These are phyloP conservation scores for Hypocryptadius cinnamomeus DNA, from an alignment of 2,113 vertebrate genomes.

Conservation along the genomic window DNA sequence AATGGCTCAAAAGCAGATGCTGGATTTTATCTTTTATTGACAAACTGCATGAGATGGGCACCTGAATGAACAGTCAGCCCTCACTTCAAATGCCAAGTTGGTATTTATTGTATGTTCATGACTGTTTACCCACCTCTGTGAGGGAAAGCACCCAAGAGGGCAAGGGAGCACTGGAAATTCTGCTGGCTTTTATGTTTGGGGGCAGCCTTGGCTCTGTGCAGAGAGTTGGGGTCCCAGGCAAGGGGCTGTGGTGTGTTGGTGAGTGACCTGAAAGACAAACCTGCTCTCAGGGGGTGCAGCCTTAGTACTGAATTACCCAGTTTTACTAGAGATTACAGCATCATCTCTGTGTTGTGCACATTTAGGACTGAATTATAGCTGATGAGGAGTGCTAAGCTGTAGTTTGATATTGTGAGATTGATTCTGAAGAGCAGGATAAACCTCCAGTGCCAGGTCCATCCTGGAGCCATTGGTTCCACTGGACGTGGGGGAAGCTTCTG, in stretches of 20 bases:
- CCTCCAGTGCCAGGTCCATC: rapidly evolving
- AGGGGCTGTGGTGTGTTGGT: rapidly evolving
- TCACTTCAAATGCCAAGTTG: background rate
- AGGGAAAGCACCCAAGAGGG: background rate
- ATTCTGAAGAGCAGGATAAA: background rate
- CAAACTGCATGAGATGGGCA: background rate
- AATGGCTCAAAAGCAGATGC: background rate
- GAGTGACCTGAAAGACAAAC: background rate
- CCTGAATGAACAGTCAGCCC: background rate
- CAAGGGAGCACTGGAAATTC: background rate
- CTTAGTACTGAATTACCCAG: rapidly evolving
- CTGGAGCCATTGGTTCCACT: background rate
- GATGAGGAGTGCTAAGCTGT: background rate
- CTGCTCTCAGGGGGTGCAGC: rapidly evolving
- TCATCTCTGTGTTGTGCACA: background rate
- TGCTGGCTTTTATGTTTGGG: rapidly evolving
- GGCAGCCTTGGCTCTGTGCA: background rate
- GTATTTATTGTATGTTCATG: background rate
- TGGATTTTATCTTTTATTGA: background rate
- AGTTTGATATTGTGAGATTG: background rate
- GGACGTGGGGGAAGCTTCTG: background rate
- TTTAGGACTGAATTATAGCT: background rate
- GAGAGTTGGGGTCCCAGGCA: background rate
- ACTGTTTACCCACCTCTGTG: background rate
- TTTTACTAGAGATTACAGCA: background rate